Base-by-base conservation (phyloP, 37 sponge, comb jelly and placozoan genomes). In the Agelas oroides region DNA sequence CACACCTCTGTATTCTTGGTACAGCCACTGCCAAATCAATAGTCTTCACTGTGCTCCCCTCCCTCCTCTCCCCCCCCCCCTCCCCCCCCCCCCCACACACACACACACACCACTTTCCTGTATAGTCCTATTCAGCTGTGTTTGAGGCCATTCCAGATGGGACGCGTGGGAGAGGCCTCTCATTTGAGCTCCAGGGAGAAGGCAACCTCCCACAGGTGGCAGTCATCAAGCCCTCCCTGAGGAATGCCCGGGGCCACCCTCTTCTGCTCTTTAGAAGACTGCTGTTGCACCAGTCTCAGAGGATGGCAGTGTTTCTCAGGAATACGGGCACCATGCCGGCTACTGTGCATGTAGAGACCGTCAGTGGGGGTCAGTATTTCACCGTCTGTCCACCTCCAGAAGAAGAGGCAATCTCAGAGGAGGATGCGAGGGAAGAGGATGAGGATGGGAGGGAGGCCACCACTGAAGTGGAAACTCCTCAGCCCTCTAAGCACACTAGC, bases 151-250 rank as follows among this genome's bases (percentile, higher is more conserved):
- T 31, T 37, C 71, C 88, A 18, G 96, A 95, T 16, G 85, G 84
- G 12, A 31, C 85, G 20, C 81, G 75, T 39, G 72, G 61, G 2
- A 84, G 85, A 54, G 87, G 84, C 13, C 80, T 98, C 37, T 62
- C 80, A 2, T 96, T 96, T 92, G 99, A 98, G 25, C 70, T 98
- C 46, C 93, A 94, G 66, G 99, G 99, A 68, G 99, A 98, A 71
- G 99, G 99, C 11, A 92, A 90, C 67, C 79, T 98, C 31, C 99
- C 99, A 31, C 93, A 94, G 72, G 86, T 98, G 6, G 60, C 95
- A 21, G 61, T 98, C 13, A 21, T 87, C 24, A 59, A 81, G 53
- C 99, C 99, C 13, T 74, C 86, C 12, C 38, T 89, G 35, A 55
- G 87, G 0, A 94, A 92, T 70, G 76, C 84, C 15, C 84, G 82